These are phyloP conservation scores for Lycocorax pyrrhopterus DNA, from an alignment of 2,113 vertebrate genomes.

Conservation along the genomic window DNA sequence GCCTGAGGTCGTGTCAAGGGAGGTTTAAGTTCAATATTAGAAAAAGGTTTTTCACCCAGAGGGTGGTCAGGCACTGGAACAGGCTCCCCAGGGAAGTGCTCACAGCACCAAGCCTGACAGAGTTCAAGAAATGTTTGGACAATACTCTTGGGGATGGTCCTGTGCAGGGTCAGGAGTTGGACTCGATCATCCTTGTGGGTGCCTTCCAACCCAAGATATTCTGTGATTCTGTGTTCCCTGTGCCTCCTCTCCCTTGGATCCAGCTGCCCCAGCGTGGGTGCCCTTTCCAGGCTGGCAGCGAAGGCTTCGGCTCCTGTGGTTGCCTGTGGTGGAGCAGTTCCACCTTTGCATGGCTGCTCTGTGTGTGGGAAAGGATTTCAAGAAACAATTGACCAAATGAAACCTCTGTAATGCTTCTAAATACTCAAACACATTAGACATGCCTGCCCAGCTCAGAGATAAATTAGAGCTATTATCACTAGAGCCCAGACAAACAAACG, in stretches of 20 bases:
- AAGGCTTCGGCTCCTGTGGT: rapidly evolving
- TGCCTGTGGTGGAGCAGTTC: rapidly evolving
- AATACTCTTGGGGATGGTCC: background rate
- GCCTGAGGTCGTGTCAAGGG: too few relatives aligned
- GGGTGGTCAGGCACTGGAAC: too few relatives aligned
- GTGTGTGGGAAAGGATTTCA: constrained; percentile 58
- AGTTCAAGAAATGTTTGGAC: background rate
- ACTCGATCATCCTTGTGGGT: background rate
- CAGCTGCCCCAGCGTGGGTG: rapidly evolving
- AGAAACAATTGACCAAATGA: constrained; percentile 68
- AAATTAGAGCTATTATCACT: constrained; percentile 70
- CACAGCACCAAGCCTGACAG: background rate
- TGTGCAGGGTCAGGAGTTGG: background rate
- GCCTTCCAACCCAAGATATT: background rate
- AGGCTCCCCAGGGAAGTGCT: background rate
- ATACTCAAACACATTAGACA: constrained; percentile 67
- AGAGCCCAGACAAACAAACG: constrained; percentile 63
- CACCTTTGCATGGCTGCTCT: background rate
- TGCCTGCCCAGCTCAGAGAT: constrained; percentile 67
- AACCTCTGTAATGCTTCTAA: constrained; percentile 64
- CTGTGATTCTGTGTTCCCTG: background rate
- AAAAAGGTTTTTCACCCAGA: background rate
- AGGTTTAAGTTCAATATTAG: background rate
- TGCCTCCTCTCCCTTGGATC: background rate
- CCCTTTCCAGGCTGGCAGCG: background rate